A percentile compares a stretch with the other conserved stretches of the same genome.
Evolutionary conservation across 2,113 vertebrate genomes (phyloP).

Genomic region (Ia io): DNA sequence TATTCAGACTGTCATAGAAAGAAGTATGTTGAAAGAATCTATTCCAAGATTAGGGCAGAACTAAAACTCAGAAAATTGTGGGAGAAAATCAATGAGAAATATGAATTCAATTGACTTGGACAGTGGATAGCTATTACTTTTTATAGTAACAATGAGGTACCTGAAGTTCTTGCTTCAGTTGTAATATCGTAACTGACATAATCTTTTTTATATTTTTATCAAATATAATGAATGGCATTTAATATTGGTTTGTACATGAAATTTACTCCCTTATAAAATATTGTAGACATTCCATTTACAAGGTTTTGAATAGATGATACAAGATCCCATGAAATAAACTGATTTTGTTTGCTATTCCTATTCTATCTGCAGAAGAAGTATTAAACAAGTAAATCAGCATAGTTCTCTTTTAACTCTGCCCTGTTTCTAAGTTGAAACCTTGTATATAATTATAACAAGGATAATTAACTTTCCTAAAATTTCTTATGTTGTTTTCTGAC

Average conservation of each 20-base stretch:
- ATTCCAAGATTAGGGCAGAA: neutral
- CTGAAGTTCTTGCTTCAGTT: neutral
- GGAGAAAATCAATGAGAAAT: neutral
- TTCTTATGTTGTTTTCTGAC: neutral
- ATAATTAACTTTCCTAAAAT: neutral
- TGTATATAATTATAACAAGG: neutral
- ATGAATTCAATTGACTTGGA: neutral
- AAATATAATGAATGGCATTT: constrained; percentile 12
- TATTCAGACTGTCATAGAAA: neutral
- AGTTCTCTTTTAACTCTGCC: neutral
- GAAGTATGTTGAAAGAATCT: neutral
- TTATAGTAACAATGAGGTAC: neutral
- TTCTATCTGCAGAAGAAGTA: neutral
- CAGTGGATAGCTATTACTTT: neutral
- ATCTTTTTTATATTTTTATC: neutral
- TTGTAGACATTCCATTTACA: neutral
- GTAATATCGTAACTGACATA: neutral
- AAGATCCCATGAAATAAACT: neutral
- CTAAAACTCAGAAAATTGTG: neutral
- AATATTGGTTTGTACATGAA: neutral
- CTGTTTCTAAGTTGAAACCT: neutral
- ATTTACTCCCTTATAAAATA: neutral
- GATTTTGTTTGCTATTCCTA: neutral
- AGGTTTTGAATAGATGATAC: neutral
- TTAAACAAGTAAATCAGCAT: neutral